These are phyloP conservation scores for Muscina levida DNA, from an alignment of 2,888 invertebrate species.

Conservation along the genomic window DNA sequence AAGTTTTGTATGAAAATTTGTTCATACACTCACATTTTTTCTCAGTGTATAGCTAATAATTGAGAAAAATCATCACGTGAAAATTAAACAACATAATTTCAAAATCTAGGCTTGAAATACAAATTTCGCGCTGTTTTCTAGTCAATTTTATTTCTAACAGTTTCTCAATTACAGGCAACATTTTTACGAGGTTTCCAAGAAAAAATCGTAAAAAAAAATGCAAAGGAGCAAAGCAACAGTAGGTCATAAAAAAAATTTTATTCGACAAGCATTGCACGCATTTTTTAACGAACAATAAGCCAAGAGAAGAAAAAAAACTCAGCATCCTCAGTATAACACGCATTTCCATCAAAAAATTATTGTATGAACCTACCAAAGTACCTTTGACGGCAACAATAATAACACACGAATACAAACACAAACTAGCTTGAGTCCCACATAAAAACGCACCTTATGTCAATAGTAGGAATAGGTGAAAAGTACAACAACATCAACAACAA, in stretches of 20 bases:
- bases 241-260: conserved; percentile 32
- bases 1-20: no score
- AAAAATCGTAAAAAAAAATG: conserved; percentile 4
- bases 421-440: neutral
- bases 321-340: conserved; percentile 26
- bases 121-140: conserved; percentile 35
- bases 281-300: conserved; percentile 20
- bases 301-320: neutral
- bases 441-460: conserved; percentile 39
- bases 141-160: neutral
- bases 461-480: conserved; percentile 1
- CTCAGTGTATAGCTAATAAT: no score
- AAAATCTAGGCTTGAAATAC: conserved; percentile 14
- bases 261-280: conserved; percentile 18
- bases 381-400: neutral
- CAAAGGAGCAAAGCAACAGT: neutral
- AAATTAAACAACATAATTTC: conserved; percentile 18
- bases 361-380: neutral
- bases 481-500: conserved; percentile 3
- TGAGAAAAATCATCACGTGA: conserved; percentile 25
- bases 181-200: conserved; percentile 5
- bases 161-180: neutral
- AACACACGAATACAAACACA: neutral
- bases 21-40: no score
- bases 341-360: neutral